Evolutionary conservation across 2,113 vertebrate genomes (phyloP).

Genomic region (Sialia sialis): DNA sequence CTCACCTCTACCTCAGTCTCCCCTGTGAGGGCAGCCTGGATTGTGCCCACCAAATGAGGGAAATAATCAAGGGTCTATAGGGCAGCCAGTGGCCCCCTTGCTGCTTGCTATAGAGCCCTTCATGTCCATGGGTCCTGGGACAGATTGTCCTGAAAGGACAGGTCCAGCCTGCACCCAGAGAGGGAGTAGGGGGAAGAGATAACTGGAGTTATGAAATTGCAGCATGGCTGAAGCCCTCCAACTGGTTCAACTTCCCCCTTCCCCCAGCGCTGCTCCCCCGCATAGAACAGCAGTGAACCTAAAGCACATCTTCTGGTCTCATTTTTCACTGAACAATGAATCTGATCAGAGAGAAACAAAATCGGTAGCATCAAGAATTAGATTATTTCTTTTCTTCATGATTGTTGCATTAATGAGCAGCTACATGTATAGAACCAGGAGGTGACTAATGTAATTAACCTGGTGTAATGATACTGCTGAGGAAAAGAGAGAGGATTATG

Average conservation of each 20-base stretch:
- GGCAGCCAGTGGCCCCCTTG: neutral
- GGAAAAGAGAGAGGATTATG: constrained; percentile 19
- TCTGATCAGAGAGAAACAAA: constrained; percentile 43
- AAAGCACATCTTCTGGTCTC: neutral
- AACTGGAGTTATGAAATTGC: neutral
- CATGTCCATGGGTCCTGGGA: neutral
- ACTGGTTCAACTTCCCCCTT: neutral
- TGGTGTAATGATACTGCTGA: constrained; percentile 25
- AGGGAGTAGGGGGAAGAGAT: neutral
- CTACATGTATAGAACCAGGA: constrained; percentile 35
- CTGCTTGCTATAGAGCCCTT: neutral
- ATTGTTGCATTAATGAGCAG: constrained; percentile 55
- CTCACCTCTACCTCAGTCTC: neutral
- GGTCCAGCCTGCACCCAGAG: neutral
- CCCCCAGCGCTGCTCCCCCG: neutral
- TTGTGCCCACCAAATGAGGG: neutral
- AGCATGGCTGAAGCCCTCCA: neutral
- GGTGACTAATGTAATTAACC: constrained; percentile 59
- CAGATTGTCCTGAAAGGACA: neutral
- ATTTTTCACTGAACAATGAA: constrained; percentile 28
- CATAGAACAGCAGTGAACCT: neutral
- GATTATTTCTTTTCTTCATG: constrained; percentile 22
- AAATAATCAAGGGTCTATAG: neutral
- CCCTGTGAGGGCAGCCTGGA: neutral
- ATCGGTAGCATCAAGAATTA: constrained; percentile 26